These are phyloP conservation scores for Indicator indicator DNA, from an alignment of 2,113 vertebrate species.

Conservation along the genomic window DNA sequence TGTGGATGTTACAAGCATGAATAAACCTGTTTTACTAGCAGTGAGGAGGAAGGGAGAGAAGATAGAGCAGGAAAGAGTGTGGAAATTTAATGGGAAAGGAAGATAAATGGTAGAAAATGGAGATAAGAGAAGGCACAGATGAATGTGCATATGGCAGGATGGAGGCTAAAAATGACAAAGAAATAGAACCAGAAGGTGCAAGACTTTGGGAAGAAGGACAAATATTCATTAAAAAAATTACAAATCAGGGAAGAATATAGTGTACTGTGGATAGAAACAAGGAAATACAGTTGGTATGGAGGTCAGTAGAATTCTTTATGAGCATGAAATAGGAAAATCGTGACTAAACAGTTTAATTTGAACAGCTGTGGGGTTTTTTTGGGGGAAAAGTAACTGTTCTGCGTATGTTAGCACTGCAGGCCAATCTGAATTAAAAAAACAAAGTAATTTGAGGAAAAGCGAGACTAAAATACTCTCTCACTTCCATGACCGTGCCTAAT, in stretches of 20 bases:
- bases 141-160: not conserved
- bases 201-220: not conserved
- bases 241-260: not conserved
- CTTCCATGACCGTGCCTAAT: constrained; percentile 55
- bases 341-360: not conserved
- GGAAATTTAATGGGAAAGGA: not conserved
- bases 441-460: constrained; percentile 33
- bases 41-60: not conserved
- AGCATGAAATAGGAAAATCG: not conserved
- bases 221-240: not conserved
- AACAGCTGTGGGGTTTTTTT: not conserved
- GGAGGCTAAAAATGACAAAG: not conserved
- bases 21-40: not conserved
- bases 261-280: not conserved
- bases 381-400: not conserved
- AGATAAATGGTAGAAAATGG: not conserved
- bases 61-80: not conserved
- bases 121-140: not conserved
- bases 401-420: not conserved
- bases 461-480: constrained; percentile 33
- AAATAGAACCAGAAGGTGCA: not conserved
- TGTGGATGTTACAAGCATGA: not conserved
- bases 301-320: not conserved
- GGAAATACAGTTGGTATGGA: not conserved
- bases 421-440: constrained; percentile 35